Evolutionary conservation across 2,888 invertebrate genomes (phyloP), one percentile per base, ranked within the genome.

Genomic region (Pyrrhia umbra): DNA sequence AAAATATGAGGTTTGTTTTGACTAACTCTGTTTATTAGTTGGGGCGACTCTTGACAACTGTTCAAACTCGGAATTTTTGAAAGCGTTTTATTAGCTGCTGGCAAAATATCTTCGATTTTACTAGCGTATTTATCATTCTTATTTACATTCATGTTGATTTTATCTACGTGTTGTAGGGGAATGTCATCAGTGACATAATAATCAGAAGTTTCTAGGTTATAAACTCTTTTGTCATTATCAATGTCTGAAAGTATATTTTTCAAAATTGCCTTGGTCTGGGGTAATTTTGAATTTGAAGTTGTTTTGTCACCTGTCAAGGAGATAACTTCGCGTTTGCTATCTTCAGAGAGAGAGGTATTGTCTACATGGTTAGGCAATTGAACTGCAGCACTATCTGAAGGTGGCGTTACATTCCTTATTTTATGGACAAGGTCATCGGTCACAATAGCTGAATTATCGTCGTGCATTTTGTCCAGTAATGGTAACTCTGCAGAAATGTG

Each of bases 201-300:
- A 20, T 10, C 9, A 21, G 21, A 18, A 1, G 20, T 23, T n/a
- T 49, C 9, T n/a, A 55, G 16, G 6, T 21, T 8, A 16, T 16
- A 49, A 1, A 18, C 2, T n/a, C 8, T 57, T 2, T 25, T 25
- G 25, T 39, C 10, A 23, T 57, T 68, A 0, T 6, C 46, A 21
- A 69, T 60, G 2, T 60, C 51, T 21, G 23, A 50, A n/a, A 68
- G 18, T 2, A 67, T 37, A 30, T 61, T 61, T 16, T 61, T 18
- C 3, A 61, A 25, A 1, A 69, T 27, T 30, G 15, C 15, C 37
- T 67, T 69, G n/a, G 40, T 40, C 34, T 37, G 16, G 40, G 8
- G 34, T 42, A 69, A 42, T 6, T 67, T 57, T 1, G 57, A 68
- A 21, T 16, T 5, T 27, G 46, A 27, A 16, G 18, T n/a, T 37